Percentiles rank a stretch among this genome's conserved stretches.
phyloP scores from a whole-genome alignment of 2,888 invertebrate species.

The Mythimna pallens region DNA sequence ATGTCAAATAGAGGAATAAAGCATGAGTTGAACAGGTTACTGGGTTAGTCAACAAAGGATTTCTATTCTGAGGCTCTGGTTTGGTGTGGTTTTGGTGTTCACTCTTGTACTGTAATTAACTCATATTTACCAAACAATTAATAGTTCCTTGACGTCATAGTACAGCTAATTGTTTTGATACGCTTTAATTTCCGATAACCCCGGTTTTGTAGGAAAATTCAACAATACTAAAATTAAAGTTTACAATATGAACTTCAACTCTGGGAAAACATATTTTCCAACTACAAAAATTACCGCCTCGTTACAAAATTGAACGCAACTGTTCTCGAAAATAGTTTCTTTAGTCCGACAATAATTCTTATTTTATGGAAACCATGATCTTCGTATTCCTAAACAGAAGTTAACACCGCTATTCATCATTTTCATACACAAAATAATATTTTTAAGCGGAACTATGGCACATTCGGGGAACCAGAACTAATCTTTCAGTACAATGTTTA shows the following conservation, averaged over 20 bases:
- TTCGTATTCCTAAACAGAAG: conserved; percentile 27
- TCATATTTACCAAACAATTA: conserved; percentile 24
- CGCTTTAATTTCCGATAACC: conserved; percentile 7
- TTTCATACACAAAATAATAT: conserved; percentile 23
- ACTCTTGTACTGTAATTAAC: conserved; percentile 37
- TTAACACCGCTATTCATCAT: conserved; percentile 38
- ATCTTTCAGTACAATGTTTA: conserved; percentile 72
- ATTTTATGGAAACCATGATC: conserved; percentile 48
- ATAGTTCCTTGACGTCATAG: conserved; percentile 44
- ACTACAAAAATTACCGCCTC: conserved; percentile 23
- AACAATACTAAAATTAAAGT: conserved; percentile 3
- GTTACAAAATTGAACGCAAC: conserved; percentile 44
- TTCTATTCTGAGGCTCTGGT: conserved; percentile 47
- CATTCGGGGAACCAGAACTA: conserved; percentile 66
- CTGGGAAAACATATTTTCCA: conserved; percentile 21
- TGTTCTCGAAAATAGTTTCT: conserved; percentile 34
- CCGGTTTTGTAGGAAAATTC: conserved; percentile 17
- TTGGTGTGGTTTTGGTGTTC: conserved; percentile 10
- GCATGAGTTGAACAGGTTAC: conserved; percentile 36
- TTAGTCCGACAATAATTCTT: conserved; percentile 40
- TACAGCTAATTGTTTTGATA: conserved; percentile 20
- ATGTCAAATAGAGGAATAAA: conserved; percentile 54
- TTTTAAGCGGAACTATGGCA: conserved; percentile 23
- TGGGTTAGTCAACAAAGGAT: conserved; percentile 45
- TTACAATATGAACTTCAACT: conserved; percentile 9